These are phyloP conservation scores for Vimba vimba DNA, from an alignment of 2,113 vertebrate species.

Conservation along the genomic window DNA sequence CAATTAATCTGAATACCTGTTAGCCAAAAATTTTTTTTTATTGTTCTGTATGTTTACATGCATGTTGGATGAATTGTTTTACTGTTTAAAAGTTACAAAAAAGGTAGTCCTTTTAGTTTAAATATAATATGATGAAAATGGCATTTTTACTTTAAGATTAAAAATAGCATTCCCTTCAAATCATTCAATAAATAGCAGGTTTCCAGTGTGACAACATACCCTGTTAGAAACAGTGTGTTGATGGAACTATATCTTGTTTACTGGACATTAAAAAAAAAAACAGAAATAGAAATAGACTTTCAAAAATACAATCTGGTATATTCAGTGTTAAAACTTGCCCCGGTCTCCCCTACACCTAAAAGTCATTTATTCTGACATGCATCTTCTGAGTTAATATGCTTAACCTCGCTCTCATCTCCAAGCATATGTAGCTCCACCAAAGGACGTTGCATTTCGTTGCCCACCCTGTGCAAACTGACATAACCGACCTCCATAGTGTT, in stretches of 20 bases:
- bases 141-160: not conserved
- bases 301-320: not conserved
- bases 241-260: not conserved
- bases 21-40: not conserved
- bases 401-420: not conserved
- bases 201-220: not conserved
- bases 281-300: not conserved
- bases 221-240: not conserved
- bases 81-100: not conserved
- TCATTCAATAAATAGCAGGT: not conserved
- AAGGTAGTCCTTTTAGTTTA: not conserved
- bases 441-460: conserved; percentile 10
- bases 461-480: not conserved
- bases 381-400: not conserved
- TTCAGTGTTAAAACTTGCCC: not conserved
- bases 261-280: not conserved
- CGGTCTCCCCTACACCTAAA: not conserved
- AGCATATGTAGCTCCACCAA: conserved; percentile 16
- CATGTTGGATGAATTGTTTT: not conserved
- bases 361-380: not conserved
- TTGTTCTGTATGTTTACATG: not conserved
- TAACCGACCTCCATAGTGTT: conserved; percentile 29
- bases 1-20: not conserved
- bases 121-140: not conserved
- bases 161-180: not conserved